Evolutionary conservation across 1,140 invertebrate genomes (phyloP).

Genomic region (Chionoecetes opilio): DNA sequence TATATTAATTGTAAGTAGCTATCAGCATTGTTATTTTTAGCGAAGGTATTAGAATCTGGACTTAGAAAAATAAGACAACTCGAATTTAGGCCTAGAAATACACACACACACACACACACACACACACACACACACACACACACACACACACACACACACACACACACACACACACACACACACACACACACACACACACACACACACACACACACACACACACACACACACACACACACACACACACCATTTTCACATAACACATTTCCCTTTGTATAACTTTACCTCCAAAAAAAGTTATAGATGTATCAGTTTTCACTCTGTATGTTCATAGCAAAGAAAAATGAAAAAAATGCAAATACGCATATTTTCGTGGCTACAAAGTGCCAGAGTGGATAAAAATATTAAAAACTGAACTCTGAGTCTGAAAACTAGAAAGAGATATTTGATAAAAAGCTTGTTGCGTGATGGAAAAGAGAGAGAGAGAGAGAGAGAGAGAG

Average conservation of each 20-base stretch:
- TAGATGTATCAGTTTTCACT: neutral
- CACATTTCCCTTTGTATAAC: neutral
- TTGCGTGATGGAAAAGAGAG: neutral
- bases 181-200: neutral
- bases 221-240: constrained; percentile 18
- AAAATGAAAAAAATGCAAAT: neutral
- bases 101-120: too few relatives aligned
- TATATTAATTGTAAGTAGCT: too few relatives aligned
- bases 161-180: constrained; percentile 8
- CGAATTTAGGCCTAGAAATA: too few relatives aligned
- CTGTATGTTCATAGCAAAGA: neutral
- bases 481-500: constrained; percentile 27
- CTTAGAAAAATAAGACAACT: too few relatives aligned
- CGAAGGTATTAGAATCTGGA: too few relatives aligned
- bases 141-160: constrained; percentile 8
- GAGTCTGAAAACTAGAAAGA: constrained; percentile 14
- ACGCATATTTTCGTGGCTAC: neutral
- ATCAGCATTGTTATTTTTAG: too few relatives aligned
- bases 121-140: neutral
- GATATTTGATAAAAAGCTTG: neutral
- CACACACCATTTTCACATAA: too few relatives aligned
- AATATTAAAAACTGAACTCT: neutral
- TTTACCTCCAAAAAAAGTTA: neutral
- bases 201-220: constrained; percentile 6
- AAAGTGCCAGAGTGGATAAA: neutral